A percentile compares a stretch with the other conserved stretches of the same genome.
These are phyloP conservation scores for Watsonalla cultraria DNA, from an alignment of 2,888 invertebrate species.

Conservation along the genomic window DNA sequence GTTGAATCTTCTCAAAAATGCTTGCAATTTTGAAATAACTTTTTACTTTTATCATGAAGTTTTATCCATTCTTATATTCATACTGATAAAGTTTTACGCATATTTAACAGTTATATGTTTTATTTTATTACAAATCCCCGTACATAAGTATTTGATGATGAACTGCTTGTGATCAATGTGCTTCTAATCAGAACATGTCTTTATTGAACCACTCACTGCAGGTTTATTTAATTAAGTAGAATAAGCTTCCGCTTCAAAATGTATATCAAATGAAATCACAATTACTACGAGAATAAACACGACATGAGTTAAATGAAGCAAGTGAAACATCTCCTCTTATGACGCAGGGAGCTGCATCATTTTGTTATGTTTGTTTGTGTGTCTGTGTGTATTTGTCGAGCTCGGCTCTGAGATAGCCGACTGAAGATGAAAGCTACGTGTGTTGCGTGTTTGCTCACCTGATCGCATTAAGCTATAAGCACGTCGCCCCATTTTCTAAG, in stretches of 20 bases:
- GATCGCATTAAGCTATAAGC: constrained; percentile 73
- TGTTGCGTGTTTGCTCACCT: constrained; percentile 71
- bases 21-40: too few relatives aligned
- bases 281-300: not conserved
- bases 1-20: not conserved
- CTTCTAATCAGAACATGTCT: too few relatives aligned
- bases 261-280: not conserved
- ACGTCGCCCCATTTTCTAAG: constrained; percentile 70
- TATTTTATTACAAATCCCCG: too few relatives aligned
- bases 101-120: too few relatives aligned
- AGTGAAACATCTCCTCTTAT: not conserved
- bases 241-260: too few relatives aligned
- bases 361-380: constrained; percentile 19
- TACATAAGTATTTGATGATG: too few relatives aligned
- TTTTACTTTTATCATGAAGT: too few relatives aligned
- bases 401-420: constrained; percentile 54
- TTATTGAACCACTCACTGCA: too few relatives aligned
- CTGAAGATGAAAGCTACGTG: constrained; percentile 72
- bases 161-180: too few relatives aligned
- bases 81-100: too few relatives aligned
- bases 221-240: too few relatives aligned
- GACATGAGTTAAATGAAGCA: not conserved
- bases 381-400: constrained; percentile 24
- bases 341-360: not conserved
- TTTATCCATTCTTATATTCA: too few relatives aligned